Percentiles rank a stretch among this genome's conserved stretches.
Evolutionary conservation across 1,140 invertebrate genomes (phyloP).

Genomic region (Papilio dardanus): DNA sequence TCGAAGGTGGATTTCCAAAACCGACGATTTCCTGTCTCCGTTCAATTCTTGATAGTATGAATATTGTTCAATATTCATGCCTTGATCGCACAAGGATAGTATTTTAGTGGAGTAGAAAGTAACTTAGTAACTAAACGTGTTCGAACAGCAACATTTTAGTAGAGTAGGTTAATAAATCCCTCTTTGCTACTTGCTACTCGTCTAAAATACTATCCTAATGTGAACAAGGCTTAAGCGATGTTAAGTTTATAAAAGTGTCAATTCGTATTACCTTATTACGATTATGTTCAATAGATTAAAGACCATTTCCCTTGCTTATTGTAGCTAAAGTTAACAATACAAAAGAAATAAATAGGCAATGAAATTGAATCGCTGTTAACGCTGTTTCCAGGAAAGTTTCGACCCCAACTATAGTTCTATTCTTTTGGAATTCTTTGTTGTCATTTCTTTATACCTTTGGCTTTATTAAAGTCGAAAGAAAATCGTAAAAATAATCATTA

Average conservation of each 20-base stretch:
- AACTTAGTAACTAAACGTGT: too few species aligned
- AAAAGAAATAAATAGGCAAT: slow-evolving; percentile 5
- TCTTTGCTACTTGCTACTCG: too few species aligned
- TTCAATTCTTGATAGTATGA: not conserved
- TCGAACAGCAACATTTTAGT: too few species aligned
- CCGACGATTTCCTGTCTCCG: not conserved
- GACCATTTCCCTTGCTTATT: not conserved
- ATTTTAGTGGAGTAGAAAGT: too few species aligned
- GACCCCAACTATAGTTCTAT: not conserved
- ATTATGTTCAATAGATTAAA: not conserved
- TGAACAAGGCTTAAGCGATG: too few species aligned
- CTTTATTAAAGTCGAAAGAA: not conserved
- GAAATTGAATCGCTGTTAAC: slow-evolving; percentile 5
- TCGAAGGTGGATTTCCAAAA: not conserved
- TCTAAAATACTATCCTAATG: too few species aligned
- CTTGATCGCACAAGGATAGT: too few species aligned
- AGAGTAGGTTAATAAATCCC: too few species aligned
- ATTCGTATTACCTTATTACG: too few species aligned
- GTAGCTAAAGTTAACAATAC: not conserved
- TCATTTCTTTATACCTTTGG: not conserved
- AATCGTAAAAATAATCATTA: not conserved
- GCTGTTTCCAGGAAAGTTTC: not conserved
- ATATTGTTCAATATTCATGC: not conserved
- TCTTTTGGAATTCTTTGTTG: not conserved
- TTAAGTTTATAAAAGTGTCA: too few species aligned